Conservation (phyloP, 2,888 invertebrate species). For the Cantharis rufa region DNA sequence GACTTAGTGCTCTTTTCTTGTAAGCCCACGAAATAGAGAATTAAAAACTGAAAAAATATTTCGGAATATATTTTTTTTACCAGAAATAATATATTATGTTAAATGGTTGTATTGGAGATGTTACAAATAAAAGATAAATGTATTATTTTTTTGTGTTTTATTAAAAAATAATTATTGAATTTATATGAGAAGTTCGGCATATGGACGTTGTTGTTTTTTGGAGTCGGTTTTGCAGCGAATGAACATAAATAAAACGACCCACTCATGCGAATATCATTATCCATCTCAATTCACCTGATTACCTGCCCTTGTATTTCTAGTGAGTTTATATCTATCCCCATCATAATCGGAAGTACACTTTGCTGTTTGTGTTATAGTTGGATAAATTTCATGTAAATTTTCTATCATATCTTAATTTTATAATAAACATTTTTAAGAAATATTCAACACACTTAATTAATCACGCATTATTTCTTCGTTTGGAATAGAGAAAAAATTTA, state of each 20-base stretch:
- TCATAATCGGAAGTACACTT: constrained; percentile 22
- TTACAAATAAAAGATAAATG: no score
- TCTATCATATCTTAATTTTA: constrained; percentile 2
- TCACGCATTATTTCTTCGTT: not conserved
- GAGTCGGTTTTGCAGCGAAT: constrained; percentile 26
- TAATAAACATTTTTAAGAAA: not conserved
- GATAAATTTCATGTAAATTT: constrained; percentile 8
- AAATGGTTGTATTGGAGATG: no score
- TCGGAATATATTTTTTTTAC: no score
- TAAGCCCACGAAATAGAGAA: no score
- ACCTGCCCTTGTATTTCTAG: constrained; percentile 30
- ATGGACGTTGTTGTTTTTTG: constrained; percentile 28
- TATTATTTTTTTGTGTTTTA: not conserved
- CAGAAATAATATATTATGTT: no score
- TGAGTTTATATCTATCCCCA: constrained; percentile 25
- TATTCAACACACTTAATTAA: not conserved
- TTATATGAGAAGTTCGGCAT: constrained; percentile 21
- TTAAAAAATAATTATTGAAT: not conserved
- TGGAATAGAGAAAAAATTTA: not conserved
- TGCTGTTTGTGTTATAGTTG: constrained; percentile 23
- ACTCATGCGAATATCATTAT: constrained; percentile 31
- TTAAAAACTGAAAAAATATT: no score
- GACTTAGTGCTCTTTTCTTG: no score
- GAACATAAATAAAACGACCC: constrained; percentile 30
- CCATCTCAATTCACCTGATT: constrained; percentile 30